phyloP scores from a whole-genome alignment of 2,797 vertebrate species.

The Agapornis canus region DNA sequence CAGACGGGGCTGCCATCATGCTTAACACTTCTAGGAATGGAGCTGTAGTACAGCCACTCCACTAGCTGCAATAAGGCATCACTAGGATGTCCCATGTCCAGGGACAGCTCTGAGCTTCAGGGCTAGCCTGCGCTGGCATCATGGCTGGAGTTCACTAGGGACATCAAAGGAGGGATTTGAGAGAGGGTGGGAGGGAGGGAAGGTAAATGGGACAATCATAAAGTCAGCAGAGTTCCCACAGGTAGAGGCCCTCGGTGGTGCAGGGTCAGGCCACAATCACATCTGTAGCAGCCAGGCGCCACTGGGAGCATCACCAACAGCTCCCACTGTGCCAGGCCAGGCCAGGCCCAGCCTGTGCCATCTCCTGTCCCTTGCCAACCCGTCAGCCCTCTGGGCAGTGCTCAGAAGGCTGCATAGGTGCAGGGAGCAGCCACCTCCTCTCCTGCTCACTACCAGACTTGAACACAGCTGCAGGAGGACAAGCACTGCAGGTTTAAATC shows the following conservation, averaged over 20 bases:
- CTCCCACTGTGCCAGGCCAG: neutral
- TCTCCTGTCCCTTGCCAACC: neutral
- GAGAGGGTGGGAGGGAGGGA: constrained; percentile 47
- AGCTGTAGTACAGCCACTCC: constrained; percentile 70
- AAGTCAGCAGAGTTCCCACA: neutral
- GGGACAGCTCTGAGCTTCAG: constrained; percentile 73
- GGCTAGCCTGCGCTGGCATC: constrained; percentile 75
- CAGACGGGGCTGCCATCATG: constrained; percentile 70
- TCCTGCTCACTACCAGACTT: neutral
- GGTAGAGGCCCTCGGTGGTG: neutral
- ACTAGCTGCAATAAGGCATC: constrained; percentile 72
- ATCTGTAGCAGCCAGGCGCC: neutral
- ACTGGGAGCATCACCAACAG: neutral
- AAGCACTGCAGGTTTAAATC: neutral
- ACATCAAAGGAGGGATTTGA: constrained; percentile 75
- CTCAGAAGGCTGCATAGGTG: neutral
- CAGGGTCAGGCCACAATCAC: neutral
- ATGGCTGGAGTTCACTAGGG: constrained; percentile 73
- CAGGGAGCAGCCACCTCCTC: neutral
- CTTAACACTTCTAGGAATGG: constrained; percentile 73
- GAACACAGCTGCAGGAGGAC: neutral
- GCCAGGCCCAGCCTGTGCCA: neutral
- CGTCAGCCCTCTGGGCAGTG: neutral
- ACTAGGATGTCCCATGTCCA: constrained; percentile 63
- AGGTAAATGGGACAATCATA: constrained; percentile 59